These are phyloP conservation scores for Lepidochrysops patricia DNA, from an alignment of 2,888 invertebrate genomes.

Conservation along the genomic window DNA sequence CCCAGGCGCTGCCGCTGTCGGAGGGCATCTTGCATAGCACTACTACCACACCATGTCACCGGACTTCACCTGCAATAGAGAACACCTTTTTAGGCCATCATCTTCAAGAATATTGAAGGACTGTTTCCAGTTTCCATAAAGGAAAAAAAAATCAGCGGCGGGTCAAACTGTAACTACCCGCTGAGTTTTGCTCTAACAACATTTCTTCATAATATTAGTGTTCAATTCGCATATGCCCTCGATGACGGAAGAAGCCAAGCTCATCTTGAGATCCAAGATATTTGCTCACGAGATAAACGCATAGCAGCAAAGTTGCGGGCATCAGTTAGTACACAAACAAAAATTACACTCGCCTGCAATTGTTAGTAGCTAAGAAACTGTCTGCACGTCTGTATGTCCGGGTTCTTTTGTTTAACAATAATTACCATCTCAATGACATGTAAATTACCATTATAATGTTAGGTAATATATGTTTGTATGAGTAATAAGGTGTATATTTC, in stretches of 20 bases:
- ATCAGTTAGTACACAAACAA: too few species aligned
- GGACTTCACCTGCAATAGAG: constrained; percentile 47
- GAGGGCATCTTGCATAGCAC: constrained; percentile 57
- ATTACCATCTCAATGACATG: not conserved
- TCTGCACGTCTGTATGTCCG: not conserved
- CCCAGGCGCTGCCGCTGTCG: constrained; percentile 66
- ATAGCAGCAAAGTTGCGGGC: too few species aligned
- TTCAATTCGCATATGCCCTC: too few species aligned
- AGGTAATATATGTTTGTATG: not conserved
- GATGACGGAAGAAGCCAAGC: too few species aligned
- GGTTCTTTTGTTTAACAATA: not conserved
- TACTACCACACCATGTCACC: constrained; percentile 63
- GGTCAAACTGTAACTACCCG: too few species aligned
- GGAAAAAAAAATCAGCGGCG: too few species aligned
- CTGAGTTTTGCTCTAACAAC: too few species aligned
- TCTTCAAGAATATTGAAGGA: not conserved
- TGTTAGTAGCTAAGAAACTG: not conserved
- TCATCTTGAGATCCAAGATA: too few species aligned
- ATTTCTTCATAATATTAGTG: too few species aligned
- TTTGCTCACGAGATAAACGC: too few species aligned
- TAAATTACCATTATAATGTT: not conserved
- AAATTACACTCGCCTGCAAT: too few species aligned
- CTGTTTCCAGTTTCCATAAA: too few species aligned
- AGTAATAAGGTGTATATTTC: not conserved
- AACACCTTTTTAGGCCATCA: not conserved